Evolutionary conservation across 2,888 invertebrate genomes (phyloP).

Genomic region (Digitonthophagus gazella): DNA sequence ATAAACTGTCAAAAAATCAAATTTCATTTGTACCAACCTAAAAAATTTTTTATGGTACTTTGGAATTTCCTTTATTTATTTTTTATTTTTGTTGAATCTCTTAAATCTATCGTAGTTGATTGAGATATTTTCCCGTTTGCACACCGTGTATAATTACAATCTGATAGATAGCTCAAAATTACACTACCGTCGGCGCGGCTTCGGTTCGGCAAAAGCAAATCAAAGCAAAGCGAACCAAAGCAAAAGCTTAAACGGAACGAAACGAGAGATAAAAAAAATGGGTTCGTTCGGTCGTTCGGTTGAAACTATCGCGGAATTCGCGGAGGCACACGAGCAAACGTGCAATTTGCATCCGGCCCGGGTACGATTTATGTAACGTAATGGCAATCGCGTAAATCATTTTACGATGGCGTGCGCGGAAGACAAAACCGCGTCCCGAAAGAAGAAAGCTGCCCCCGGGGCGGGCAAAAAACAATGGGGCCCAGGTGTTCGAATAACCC

Average conservation of each 20-base stretch:
- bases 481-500: constrained; percentile 44
- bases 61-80: too few species aligned
- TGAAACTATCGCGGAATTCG: background rate
- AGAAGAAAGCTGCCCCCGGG: background rate
- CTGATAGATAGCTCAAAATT: constrained; percentile 19
- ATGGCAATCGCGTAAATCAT: background rate
- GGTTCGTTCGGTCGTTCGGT: background rate
- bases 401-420: background rate
- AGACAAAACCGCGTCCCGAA: constrained; percentile 1
- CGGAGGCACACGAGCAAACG: background rate
- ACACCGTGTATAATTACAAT: constrained; percentile 7
- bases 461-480: constrained; percentile 40
- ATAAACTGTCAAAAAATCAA: too few species aligned
- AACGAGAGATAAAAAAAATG: background rate
- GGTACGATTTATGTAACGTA: background rate
- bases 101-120: background rate
- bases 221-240: background rate
- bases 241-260: background rate
- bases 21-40: too few species aligned
- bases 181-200: constrained; percentile 2
- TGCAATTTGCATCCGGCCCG: background rate
- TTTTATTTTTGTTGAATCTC: background rate
- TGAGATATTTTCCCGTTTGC: background rate
- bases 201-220: background rate
- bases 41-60: too few species aligned